These are phyloP conservation scores for Butastur rufipennis DNA, from an alignment of 2,113 vertebrate species.

Conservation along the genomic window DNA sequence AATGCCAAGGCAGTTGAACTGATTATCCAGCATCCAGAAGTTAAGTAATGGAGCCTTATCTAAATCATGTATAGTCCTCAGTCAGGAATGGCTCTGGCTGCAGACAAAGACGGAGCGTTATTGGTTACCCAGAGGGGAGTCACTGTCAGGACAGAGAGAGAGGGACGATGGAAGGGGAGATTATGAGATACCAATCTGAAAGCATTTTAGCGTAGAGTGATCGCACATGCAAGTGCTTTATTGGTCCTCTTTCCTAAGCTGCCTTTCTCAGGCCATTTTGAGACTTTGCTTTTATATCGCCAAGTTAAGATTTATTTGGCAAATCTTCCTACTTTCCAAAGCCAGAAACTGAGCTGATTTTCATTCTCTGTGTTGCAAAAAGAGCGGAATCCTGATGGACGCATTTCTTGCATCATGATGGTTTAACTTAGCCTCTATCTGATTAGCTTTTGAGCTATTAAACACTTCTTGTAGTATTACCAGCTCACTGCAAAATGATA, in stretches of 20 bases:
- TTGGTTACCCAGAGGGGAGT: background rate
- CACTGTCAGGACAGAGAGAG: background rate
- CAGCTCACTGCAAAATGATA: background rate
- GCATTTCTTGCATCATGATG: background rate
- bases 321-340: background rate
- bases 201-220: background rate
- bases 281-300: background rate
- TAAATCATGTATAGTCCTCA: background rate
- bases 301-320: background rate
- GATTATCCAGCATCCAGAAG: conserved; percentile 27
- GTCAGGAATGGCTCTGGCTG: background rate
- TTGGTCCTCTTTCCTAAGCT: background rate
- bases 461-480: conserved; percentile 10
- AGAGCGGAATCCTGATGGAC: background rate
- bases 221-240: background rate
- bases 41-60: conserved; percentile 29
- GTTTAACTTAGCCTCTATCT: conserved; percentile 14
- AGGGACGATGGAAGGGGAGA: background rate
- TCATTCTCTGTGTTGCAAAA: background rate
- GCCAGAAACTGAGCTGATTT: background rate
- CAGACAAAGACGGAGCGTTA: background rate
- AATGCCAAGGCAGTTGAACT: conserved; percentile 17
- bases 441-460: conserved; percentile 10
- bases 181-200: background rate
- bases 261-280: conserved; percentile 2